A percentile compares a stretch with the other conserved stretches of the same genome.
Conservation (phyloP, 2,797 vertebrate species). For the Momotus momota region DNA sequence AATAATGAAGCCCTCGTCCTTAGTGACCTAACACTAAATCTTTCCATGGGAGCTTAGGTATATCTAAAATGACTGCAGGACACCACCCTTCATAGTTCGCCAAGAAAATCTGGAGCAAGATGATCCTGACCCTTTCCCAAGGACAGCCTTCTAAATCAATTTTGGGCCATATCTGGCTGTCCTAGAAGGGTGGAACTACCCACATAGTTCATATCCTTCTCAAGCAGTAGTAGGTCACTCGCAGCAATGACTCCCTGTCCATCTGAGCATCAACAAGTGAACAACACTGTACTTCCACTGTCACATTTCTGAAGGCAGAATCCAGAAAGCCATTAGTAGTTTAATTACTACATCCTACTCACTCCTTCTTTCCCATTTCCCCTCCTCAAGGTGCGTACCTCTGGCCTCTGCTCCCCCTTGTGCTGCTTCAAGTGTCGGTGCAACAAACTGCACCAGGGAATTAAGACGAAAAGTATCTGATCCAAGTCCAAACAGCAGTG, state of each 20-base stretch:
- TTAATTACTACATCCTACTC: accelerated
- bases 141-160: background rate
- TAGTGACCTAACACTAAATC: background rate
- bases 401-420: background rate
- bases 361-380: background rate
- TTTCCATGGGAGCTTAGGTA: background rate
- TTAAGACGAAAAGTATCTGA: background rate
- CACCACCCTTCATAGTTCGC: background rate
- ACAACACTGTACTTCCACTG: accelerated
- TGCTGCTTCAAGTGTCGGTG: background rate
- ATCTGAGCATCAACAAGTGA: background rate
- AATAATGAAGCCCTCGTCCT: background rate
- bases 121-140: background rate
- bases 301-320: background rate
- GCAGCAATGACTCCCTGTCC: background rate
- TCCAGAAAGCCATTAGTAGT: background rate
- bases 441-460: background rate
- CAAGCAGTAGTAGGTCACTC: background rate
- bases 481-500: background rate
- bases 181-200: background rate
- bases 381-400: too few species aligned
- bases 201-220: background rate
- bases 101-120: background rate
- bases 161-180: background rate
- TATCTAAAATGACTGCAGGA: background rate